Evolutionary conservation across 2,888 invertebrate genomes (phyloP).

Genomic region (Drosophila hamatofila): DNA sequence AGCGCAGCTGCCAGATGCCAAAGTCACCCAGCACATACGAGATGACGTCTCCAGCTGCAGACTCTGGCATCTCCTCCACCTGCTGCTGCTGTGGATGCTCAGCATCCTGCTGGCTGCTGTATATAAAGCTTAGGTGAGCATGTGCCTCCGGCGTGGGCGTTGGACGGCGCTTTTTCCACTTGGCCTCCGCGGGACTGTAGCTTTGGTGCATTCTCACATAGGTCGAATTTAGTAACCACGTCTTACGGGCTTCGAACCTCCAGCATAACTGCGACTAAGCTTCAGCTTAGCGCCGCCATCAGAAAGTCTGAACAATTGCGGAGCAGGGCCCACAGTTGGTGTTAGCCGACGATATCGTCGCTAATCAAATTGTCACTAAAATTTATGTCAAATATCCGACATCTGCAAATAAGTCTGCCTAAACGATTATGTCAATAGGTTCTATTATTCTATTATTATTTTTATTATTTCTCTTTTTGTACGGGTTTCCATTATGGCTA

Average conservation of each 20-base stretch:
- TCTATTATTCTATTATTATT: background rate
- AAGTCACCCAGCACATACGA: conserved; percentile 83
- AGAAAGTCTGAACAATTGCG: conserved; percentile 30
- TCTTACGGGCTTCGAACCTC: conserved; percentile 47
- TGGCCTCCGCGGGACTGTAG: conserved; percentile 22
- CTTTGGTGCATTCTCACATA: conserved; percentile 36
- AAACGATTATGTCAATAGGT: conserved; percentile 57
- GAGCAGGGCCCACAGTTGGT: conserved; percentile 27
- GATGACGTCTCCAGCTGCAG: conserved; percentile 66
- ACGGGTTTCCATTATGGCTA: conserved; percentile 7
- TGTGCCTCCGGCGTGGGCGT: conserved; percentile 39
- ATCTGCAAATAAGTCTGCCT: conserved; percentile 49
- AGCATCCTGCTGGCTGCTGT: conserved; percentile 6
- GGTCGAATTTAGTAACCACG: conserved; percentile 55
- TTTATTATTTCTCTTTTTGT: background rate
- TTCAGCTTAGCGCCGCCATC: conserved; percentile 48
- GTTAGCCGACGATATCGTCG: conserved; percentile 68
- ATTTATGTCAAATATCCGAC: conserved; percentile 27
- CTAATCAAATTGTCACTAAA: conserved; percentile 62
- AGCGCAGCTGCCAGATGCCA: conserved; percentile 85
- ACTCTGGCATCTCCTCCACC: background rate
- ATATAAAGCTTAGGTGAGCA: conserved; percentile 28
- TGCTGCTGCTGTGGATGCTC: conserved; percentile 9
- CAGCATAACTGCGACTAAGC: conserved; percentile 70
- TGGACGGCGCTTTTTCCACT: conserved; percentile 34